Evolutionary conservation across 2,113 vertebrate genomes (phyloP).

Genomic region (Emydocephalus ijimae): DNA sequence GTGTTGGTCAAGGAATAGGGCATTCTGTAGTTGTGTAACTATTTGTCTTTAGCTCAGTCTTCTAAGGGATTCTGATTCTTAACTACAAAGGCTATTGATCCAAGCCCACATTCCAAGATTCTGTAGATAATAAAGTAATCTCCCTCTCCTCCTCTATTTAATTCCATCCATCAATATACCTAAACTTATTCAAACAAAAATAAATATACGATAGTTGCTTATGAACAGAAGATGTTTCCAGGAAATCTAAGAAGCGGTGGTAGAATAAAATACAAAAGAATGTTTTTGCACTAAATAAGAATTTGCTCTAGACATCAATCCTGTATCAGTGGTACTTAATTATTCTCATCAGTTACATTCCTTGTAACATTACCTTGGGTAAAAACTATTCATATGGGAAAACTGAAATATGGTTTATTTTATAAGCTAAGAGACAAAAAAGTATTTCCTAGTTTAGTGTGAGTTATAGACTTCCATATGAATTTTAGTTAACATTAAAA

Average conservation of each 20-base stretch:
- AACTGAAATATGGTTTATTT: background rate
- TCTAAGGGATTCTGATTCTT: background rate
- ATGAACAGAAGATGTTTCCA: background rate
- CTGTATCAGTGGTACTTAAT: background rate
- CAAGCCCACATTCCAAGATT: background rate
- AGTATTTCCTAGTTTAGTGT: background rate
- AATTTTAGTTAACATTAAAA: background rate
- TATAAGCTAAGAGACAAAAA: background rate
- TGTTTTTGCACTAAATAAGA: background rate
- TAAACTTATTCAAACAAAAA: background rate
- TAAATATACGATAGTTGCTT: background rate
- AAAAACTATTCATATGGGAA: background rate
- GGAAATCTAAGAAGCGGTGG: background rate
- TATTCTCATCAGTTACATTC: background rate
- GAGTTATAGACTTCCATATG: background rate
- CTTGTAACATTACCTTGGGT: background rate
- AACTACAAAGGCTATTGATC: background rate
- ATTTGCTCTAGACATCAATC: background rate
- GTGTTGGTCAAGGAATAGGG: background rate
- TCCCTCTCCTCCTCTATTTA: background rate
- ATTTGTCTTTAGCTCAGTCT: constrained; percentile 8
- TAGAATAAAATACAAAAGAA: background rate
- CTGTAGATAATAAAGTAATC: background rate
- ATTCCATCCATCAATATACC: background rate
- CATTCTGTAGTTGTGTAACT: background rate